Percentiles rank a stretch among this genome's conserved stretches.
Evolutionary conservation across 2,113 vertebrate genomes (phyloP).

Genomic region (Xiphorhynchus elegans): DNA sequence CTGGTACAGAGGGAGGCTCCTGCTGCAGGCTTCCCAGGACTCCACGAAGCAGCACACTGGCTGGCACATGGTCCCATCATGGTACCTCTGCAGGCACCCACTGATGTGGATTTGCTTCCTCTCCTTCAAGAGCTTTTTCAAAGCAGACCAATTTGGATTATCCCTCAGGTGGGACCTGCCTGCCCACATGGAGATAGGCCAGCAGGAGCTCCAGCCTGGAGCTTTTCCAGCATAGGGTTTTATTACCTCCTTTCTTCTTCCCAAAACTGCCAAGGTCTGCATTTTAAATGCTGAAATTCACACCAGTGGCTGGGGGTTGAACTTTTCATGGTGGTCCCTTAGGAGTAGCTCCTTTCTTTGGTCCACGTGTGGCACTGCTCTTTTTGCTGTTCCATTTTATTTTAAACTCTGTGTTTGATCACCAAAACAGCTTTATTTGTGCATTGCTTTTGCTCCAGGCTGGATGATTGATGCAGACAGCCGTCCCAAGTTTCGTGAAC

Average conservation of each 20-base stretch:
- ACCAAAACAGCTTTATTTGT: not conserved
- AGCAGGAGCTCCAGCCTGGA: not conserved
- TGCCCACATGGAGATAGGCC: not conserved
- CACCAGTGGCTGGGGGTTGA: not conserved
- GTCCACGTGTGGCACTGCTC: not conserved
- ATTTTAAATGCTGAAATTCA: not conserved
- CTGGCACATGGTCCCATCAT: not conserved
- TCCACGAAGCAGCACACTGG: not conserved
- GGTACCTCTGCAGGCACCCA: rapidly evolving
- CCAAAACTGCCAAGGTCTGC: not conserved
- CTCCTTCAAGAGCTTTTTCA: not conserved
- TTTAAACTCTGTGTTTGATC: not conserved
- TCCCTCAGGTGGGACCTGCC: not conserved
- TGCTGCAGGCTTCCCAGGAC: not conserved
- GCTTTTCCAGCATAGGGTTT: not conserved
- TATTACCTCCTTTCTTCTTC: not conserved
- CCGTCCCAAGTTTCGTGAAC: slow-evolving; percentile 89
- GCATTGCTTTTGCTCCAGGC: slow-evolving; percentile 69
- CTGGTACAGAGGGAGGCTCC: not conserved
- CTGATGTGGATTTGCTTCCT: not conserved
- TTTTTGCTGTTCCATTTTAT: not conserved
- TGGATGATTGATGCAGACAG: slow-evolving; percentile 98
- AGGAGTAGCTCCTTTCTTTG: not conserved
- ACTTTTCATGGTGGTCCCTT: not conserved
- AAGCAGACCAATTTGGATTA: not conserved